Evolutionary conservation across 2,113 vertebrate species (phyloP).

Genomic region (Fukomys damarensis): DNA sequence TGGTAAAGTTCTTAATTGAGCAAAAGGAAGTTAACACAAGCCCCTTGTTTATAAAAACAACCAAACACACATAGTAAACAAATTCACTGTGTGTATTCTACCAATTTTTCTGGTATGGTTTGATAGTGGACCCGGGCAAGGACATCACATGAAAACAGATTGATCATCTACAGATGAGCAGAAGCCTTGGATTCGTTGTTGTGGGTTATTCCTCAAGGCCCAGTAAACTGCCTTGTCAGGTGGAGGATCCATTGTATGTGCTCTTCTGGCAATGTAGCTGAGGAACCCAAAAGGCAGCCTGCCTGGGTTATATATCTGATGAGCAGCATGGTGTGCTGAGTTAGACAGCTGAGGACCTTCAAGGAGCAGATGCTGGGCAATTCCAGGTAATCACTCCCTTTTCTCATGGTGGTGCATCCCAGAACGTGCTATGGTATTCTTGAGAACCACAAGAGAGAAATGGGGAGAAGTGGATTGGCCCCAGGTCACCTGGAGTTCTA

Average conservation of each 20-base stretch:
- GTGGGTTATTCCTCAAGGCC: not conserved
- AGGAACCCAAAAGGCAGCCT: not conserved
- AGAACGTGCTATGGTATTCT: not conserved
- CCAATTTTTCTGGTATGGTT: not conserved
- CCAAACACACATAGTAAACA: not conserved
- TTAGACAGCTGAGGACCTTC: not conserved
- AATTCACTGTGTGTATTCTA: not conserved
- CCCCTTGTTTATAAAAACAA: not conserved
- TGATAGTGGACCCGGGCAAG: not conserved
- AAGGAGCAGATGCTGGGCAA: not conserved
- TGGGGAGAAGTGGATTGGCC: too few species aligned
- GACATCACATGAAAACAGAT: not conserved
- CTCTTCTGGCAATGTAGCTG: not conserved
- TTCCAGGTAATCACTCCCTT: not conserved
- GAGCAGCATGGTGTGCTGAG: rapidly evolving
- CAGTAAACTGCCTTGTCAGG: not conserved
- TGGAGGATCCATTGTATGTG: not conserved
- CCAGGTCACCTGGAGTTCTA: not conserved
- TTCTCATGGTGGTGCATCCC: not conserved
- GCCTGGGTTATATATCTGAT: too few species aligned
- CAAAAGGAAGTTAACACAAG: not conserved
- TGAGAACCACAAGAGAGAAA: not conserved
- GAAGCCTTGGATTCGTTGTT: too few species aligned
- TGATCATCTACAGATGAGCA: not conserved
- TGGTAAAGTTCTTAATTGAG: not conserved